Base-by-base conservation (phyloP, 30 jellyfish, hydroid and myxozoan genomes). In the Rhopilema esculentum region DNA sequence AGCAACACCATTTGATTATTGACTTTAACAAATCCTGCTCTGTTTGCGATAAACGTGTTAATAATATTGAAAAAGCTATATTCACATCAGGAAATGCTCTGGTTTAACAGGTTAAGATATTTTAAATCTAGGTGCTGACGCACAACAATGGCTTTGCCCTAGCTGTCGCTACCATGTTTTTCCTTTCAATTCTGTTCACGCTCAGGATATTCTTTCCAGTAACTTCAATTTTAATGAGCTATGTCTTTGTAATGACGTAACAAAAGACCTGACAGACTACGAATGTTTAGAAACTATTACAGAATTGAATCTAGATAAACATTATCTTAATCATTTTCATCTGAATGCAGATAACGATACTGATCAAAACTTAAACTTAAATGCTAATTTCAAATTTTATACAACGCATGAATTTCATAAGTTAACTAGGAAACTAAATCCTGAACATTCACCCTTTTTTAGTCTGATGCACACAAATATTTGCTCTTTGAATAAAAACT, bases 201-300 rank as follows among this genome's bases (percentile, higher is more conserved):
- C 66, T 49, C 88, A 57, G 29, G 88, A 77, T 52, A 50, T n/a
- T n/a, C n/a, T n/a, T 18, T 77, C 88, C 30, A 26, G 49, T 77
- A 77, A 30, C 24, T 77, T 77, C 28, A 77, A 77, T 61, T 77
- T 77, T n/a, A n/a, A 77, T 26, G 88, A 77, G 77, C 88, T 23
- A 49, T 77, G 88, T 51, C 67, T 69, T 72, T 72, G 66, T 72
- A 31, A 70, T 70, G 72, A 63, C 72, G 72, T 63, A 63, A 72
- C 84, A 72, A 72, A 28, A 72, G 84, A 72, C 26, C 67, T 72
- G 67, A 72, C 84, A 72, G 84, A 72, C 69, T 72, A 27, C 86
- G 52, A 33, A 22, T 4, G 72, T 75, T 33, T 75, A 49, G 86
- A 75, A 75, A 75, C 86, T 21, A 75, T 75, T n/a, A 75, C 86